Evolutionary conservation across 1,140 invertebrate genomes (phyloP).

Genomic region (Drosophila hydei): DNA sequence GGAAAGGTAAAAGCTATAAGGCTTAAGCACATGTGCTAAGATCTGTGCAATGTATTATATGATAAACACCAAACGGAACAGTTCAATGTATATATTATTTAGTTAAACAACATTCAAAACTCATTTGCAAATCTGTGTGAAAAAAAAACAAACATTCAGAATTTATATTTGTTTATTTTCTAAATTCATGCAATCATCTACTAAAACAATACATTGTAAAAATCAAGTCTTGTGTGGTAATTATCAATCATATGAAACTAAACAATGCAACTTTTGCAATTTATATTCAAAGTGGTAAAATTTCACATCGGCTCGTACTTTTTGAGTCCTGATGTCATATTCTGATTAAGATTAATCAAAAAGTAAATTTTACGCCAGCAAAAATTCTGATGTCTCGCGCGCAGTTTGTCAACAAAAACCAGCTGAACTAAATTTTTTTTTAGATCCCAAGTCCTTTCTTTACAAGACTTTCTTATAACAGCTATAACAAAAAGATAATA

Average conservation of each 20-base stretch:
- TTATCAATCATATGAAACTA: constrained; percentile 17
- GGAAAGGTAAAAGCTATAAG: constrained; percentile 37
- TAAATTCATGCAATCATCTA: constrained; percentile 30
- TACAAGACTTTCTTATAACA: constrained; percentile 45
- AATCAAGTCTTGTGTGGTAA: constrained; percentile 30
- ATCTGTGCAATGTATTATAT: constrained; percentile 30
- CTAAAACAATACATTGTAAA: constrained; percentile 47
- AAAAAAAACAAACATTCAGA: not conserved
- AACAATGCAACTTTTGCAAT: constrained; percentile 14
- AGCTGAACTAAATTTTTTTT: constrained; percentile 61
- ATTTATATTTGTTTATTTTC: not conserved
- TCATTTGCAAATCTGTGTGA: not conserved
- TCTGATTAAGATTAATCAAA: constrained; percentile 15
- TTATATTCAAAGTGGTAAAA: constrained; percentile 82
- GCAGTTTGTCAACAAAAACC: constrained; percentile 79
- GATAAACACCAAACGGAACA: constrained; percentile 21
- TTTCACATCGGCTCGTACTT: constrained; percentile 36
- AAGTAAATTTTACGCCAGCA: constrained; percentile 72
- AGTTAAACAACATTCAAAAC: constrained; percentile 17
- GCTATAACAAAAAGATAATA: constrained; percentile 34
- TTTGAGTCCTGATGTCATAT: constrained; percentile 8
- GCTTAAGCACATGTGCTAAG: constrained; percentile 5
- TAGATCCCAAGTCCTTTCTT: constrained; percentile 51
- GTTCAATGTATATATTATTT: constrained; percentile 37
- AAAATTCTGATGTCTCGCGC: constrained; percentile 78